Conservation (phyloP, 2,888 invertebrate species). For the Sclerodermus sp. region DNA sequence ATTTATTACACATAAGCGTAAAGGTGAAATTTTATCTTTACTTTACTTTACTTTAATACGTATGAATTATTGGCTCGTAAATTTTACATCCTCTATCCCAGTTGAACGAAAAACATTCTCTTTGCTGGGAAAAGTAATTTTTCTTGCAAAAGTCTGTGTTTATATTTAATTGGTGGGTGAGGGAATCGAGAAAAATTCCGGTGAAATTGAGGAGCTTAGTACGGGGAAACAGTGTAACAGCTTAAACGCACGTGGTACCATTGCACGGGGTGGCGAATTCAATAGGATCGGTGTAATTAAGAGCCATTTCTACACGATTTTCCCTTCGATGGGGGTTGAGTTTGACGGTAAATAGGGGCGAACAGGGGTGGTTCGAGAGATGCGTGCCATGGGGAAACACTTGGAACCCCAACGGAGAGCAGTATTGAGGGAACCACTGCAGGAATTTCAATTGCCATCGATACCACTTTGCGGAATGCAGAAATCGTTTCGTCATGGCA, state of each 20-base stretch:
- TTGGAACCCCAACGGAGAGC: not conserved
- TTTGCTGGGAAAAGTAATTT: too few relatives aligned
- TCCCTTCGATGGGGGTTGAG: conserved; percentile 36
- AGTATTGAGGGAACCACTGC: conserved; percentile 14
- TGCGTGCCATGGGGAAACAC: not conserved
- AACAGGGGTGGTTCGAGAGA: conserved; percentile 1
- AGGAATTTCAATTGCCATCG: conserved; percentile 47
- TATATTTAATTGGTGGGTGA: too few relatives aligned
- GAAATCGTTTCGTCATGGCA: conserved; percentile 28
- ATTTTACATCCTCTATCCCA: too few relatives aligned
- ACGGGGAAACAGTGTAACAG: conserved; percentile 9
- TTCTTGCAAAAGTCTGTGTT: too few relatives aligned
- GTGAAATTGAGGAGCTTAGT: too few relatives aligned
- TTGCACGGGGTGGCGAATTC: conserved; percentile 43
- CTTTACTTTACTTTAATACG: too few relatives aligned
- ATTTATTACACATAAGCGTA: too few relatives aligned
- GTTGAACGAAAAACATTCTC: too few relatives aligned
- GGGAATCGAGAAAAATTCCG: conserved; percentile 7
- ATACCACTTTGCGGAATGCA: conserved; percentile 28
- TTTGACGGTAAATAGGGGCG: conserved; percentile 48
- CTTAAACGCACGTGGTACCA: conserved; percentile 44
- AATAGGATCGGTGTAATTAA: conserved; percentile 58
- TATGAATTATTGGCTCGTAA: too few relatives aligned
- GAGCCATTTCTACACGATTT: conserved; percentile 57
- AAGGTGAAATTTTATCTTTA: too few relatives aligned